Base-by-base conservation (phyloP, 2,113 vertebrate genomes). In the Thalassarche chlororhynchos region DNA sequence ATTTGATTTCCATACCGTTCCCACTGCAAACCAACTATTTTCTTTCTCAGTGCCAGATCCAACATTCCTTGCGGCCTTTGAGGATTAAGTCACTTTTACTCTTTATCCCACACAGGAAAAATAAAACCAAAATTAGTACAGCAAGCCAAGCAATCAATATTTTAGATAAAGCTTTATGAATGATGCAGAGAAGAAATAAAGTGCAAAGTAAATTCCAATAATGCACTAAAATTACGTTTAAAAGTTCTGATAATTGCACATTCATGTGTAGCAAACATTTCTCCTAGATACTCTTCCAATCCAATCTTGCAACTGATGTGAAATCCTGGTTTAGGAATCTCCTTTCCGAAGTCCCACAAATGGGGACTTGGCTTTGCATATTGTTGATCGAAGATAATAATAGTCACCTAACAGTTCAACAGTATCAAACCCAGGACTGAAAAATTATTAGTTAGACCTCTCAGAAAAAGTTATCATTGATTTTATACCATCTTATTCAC, bases 51-150 rank as follows among this genome's bases (percentile, higher is more conserved):
- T 90, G 95, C 95, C 93, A 97, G 93, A 88, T 84, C 94, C 94
- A 96, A 94, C 94, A 97, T 97, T 97, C 93, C 64, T 90, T 2
- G 0, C 85, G 96, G 91, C 89, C 71, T 95, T 96, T 78, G 66
- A 94, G 87, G 87, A 97, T 96, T 96, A 97, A 96, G 87, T 97
- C 95, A 96, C 93, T 91, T 96, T 77, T 85, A 77, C 49, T 86
- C 79, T 91, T 95, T 70, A 96, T 86, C 93, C 82, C 93, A 81
- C 82, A 74, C 38, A 91, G 68, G 82, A 92, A 94, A 97, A 96
- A 95, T 66, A 87, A 91, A 93, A 60, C 65, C 78, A 80, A 74
- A 93, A 85, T 95, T 46, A 65, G 44, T 47, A 55, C 1, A 57
- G 80, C 47, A 52, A 91, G 87, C 77, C 87, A 93, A 92, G 42